Base-by-base conservation (phyloP, 2,888 invertebrate species). In the Mactromeris polynyma region DNA sequence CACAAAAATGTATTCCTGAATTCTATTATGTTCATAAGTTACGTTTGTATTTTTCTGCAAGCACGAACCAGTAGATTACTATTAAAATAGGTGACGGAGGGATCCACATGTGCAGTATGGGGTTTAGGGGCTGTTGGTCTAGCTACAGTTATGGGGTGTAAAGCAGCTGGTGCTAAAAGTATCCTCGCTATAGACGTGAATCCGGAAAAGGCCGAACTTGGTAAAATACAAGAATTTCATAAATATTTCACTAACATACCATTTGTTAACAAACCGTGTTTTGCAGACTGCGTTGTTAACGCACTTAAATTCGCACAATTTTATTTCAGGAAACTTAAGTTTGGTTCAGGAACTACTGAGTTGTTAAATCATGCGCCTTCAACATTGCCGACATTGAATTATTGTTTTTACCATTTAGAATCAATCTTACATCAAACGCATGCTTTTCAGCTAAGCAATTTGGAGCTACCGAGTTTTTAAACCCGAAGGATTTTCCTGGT, bases 391-490 rank as follows among this genome's bases (percentile, higher is more conserved):
- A 9, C 19, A 9, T 51, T 17, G 14, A 51, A 42, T 42, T 42
- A 9, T 42, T 42, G 42, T 42, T 9, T 42, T 42, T 51, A 17
- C 19, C 19, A 51, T 9, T n/a, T n/a, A n/a, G n/a, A n/a, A n/a
- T n/a, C n/a, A n/a, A n/a, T n/a, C n/a, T n/a, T n/a, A n/a, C n/a
- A n/a, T n/a, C n/a, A n/a, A n/a, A n/a, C n/a, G n/a, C n/a, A n/a
- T n/a, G n/a, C n/a, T n/a, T 89, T 97, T 54, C 93, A 98, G 98
- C 98, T 4, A 98, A 98, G 96, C 97, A 98, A 95, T 99, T 99
- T 97, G 99, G 99, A 54, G 98, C 98, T 80, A 99, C 98, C 26
- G 99, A 99, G 96, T 99, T 98, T 97, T 97, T 99, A 4, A 99
- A 99, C 97, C 99, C 99, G 0, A 96, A 96, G 64, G 98, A 99